phyloP scores from a whole-genome alignment of 2,797 vertebrate species.

The Heteromormyrus szaboi region DNA sequence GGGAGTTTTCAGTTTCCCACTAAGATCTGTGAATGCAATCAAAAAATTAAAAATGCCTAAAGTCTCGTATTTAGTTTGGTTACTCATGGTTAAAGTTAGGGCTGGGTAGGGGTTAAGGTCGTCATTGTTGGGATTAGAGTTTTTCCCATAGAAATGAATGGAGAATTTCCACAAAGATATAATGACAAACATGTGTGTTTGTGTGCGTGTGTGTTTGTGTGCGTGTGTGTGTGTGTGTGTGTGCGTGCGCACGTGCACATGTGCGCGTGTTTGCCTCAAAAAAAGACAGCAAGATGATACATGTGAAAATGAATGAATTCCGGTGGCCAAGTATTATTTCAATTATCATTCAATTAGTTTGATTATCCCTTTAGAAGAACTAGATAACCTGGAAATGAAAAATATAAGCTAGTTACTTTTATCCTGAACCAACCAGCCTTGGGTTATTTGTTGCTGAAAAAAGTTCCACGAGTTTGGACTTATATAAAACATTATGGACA shows the following conservation, averaged over 20 bases:
- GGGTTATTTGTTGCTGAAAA: background rate
- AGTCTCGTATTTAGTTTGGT: no score
- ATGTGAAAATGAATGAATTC: background rate
- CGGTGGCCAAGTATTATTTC: background rate
- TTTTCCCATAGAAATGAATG: no score
- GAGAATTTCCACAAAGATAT: no score
- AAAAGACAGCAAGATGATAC: background rate
- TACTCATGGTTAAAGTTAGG: no score
- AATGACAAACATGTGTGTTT: background rate
- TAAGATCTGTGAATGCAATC: background rate
- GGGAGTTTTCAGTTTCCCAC: background rate
- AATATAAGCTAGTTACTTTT: background rate
- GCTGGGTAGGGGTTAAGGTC: no score
- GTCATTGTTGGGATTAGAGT: no score
- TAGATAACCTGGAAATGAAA: background rate
- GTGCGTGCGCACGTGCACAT: background rate
- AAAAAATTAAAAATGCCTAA: no score
- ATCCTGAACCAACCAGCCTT: background rate
- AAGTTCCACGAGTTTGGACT: background rate
- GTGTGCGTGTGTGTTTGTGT: no score
- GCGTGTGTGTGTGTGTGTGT: no score
- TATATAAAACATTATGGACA: background rate
- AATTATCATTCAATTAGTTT: background rate
- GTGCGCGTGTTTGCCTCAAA: background rate
- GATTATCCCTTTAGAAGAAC: background rate